phyloP scores from a whole-genome alignment of 2,797 vertebrate species.

The Heteromormyrus szaboi region DNA sequence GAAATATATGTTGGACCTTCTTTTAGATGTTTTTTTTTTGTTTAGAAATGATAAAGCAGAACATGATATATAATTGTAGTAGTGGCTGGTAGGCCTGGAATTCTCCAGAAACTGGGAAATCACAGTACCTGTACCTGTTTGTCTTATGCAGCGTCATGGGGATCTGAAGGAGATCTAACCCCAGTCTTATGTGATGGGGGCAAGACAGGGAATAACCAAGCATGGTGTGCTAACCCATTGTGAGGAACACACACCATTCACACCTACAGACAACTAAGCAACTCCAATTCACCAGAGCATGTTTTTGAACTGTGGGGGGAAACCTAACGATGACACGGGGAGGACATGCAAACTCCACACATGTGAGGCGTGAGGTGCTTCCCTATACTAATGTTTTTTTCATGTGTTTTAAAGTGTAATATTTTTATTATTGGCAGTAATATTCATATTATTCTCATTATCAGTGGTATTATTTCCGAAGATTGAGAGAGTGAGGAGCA shows the following conservation, averaged over 20 bases:
- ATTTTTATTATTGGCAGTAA: background rate
- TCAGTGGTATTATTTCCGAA: background rate
- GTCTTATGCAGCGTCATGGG: background rate
- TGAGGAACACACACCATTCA: background rate
- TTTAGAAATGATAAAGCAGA: background rate
- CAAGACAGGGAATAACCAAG: background rate
- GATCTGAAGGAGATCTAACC: background rate
- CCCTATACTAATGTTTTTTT: background rate
- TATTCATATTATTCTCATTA: background rate
- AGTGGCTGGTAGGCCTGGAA: background rate
- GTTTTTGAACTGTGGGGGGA: background rate
- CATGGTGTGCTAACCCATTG: background rate
- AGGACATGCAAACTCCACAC: background rate
- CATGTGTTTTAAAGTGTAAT: background rate
- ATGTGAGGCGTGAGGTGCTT: background rate
- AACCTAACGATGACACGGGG: background rate
- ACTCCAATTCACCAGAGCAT: background rate
- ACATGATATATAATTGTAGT: background rate
- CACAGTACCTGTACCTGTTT: background rate
- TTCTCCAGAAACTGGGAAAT: background rate
- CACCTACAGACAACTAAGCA: background rate
- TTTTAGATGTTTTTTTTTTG: background rate
- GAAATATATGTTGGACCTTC: background rate
- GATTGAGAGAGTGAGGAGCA: background rate
- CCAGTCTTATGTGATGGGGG: background rate